Evolutionary conservation across 2,797 vertebrate genomes (phyloP).

Genomic region (Zalophus californianus): DNA sequence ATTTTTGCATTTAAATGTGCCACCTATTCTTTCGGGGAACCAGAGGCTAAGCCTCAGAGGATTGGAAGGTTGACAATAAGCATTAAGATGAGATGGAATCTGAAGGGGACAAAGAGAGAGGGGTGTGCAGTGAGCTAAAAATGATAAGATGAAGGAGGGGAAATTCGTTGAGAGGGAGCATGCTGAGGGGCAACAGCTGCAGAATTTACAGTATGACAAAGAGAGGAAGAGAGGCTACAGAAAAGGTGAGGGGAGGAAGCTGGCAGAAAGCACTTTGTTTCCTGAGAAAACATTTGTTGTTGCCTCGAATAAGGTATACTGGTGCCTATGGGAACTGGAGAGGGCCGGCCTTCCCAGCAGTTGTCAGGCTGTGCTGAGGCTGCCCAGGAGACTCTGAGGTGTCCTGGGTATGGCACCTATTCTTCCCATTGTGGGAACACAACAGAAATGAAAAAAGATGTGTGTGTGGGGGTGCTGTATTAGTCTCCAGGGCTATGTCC

Average conservation of each 20-base stretch:
- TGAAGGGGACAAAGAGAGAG: not conserved
- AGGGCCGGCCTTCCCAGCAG: not conserved
- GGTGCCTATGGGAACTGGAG: not conserved
- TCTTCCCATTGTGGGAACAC: not conserved
- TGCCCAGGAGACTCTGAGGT: not conserved
- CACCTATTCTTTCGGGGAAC: not conserved
- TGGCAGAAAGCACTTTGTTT: not conserved
- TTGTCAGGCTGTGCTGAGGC: not conserved
- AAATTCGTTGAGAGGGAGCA: not conserved
- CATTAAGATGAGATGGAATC: not conserved
- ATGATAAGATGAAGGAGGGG: not conserved
- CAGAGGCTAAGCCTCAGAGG: not conserved
- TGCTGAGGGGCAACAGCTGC: not conserved
- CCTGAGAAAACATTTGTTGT: not conserved
- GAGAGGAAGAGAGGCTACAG: not conserved
- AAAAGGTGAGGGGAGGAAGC: not conserved
- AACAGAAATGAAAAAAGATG: not conserved
- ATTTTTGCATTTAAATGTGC: constrained; percentile 2
- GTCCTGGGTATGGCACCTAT: not conserved
- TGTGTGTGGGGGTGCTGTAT: not conserved
- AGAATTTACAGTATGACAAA: not conserved
- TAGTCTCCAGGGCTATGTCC: not conserved
- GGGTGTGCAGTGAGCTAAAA: not conserved
- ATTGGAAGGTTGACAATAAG: not conserved
- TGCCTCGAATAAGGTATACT: not conserved